Percentiles rank a stretch among this genome's conserved stretches.
These are phyloP conservation scores for Pogoniulus pusillus DNA, from an alignment of 2,797 vertebrate species.

Conservation along the genomic window DNA sequence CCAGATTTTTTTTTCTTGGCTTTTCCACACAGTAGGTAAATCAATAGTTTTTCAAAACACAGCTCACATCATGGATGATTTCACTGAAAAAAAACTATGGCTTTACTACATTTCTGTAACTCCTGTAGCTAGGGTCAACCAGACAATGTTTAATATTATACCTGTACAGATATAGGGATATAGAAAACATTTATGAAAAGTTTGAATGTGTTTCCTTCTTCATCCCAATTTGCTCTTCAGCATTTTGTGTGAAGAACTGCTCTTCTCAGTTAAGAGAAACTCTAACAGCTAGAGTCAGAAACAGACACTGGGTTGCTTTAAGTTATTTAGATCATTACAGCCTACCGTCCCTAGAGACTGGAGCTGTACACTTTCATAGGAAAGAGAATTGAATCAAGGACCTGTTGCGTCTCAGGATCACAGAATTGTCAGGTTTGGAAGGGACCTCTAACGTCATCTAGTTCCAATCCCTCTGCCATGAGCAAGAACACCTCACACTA, in stretches of 20 bases:
- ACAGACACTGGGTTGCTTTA: not conserved
- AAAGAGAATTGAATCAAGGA: not conserved
- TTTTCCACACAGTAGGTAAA: not conserved
- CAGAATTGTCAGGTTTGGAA: no score
- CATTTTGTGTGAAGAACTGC: not conserved
- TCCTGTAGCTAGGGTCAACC: not conserved
- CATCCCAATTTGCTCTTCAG: not conserved
- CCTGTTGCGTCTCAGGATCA: not conserved
- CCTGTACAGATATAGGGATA: not conserved
- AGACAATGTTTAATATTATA: not conserved
- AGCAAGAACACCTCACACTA: no score
- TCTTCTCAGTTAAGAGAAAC: not conserved
- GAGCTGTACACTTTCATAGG: not conserved
- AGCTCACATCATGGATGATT: not conserved
- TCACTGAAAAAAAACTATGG: not conserved
- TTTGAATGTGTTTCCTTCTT: not conserved
- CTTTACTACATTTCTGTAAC: not conserved
- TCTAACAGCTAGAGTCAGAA: not conserved
- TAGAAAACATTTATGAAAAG: not conserved
- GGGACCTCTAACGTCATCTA: no score
- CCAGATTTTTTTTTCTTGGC: not conserved
- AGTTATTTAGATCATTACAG: not conserved
- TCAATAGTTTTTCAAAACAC: not conserved
- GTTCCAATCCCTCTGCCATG: no score
- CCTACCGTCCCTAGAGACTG: not conserved